Evolutionary conservation across 1,140 invertebrate genomes (phyloP), one percentile per base, ranked within the genome.

Genomic region (Conus betulinus): DNA sequence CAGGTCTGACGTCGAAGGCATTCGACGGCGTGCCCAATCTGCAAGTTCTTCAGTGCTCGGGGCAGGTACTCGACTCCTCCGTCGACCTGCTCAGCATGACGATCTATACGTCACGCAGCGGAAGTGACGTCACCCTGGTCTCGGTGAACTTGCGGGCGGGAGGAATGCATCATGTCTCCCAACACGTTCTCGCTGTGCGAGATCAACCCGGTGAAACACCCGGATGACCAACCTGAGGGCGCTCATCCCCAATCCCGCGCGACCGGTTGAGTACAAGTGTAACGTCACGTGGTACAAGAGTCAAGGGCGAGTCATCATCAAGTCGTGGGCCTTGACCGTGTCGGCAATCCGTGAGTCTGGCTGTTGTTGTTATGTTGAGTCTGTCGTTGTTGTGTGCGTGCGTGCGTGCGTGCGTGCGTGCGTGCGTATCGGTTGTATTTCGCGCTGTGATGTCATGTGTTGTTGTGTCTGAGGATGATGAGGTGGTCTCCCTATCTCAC

Each of bases 171-270:
- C 85, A 78, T 87, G 39, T 63, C 85, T 8, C 71, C 53, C n/a
- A 78, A 87, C 74, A 79, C 74, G 7, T 87, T 87, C 71, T 87
- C 85, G n/a, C 39, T 87, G 23, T 87, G 85, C 55, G 20, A 79
- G 4, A 4, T 87, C 11, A 57, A 87, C 74, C 10, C 57, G n/a
- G n/a, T n/a, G 8, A 74, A 74, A 87, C n/a, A 57, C 85, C 25
- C 20, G 85, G 10, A 87, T 74, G 71, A 87, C 85, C 20, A n/a
- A 51, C 1, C 74, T 87, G 51, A 71, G 57, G 71, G 57, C 85
- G 39, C 85, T 87, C 51, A 74, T 87, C n/a, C n/a, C 51, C 17
- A 87, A 87, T n/a, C 85, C 85, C 11, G 67, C 13, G 57, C 8
- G 23, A 8, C 7, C 67, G 13, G 17, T 20, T 52, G 51, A 74